Evolutionary conservation across 2,888 invertebrate genomes (phyloP).

Genomic region (Philhelius pedissequus): DNA sequence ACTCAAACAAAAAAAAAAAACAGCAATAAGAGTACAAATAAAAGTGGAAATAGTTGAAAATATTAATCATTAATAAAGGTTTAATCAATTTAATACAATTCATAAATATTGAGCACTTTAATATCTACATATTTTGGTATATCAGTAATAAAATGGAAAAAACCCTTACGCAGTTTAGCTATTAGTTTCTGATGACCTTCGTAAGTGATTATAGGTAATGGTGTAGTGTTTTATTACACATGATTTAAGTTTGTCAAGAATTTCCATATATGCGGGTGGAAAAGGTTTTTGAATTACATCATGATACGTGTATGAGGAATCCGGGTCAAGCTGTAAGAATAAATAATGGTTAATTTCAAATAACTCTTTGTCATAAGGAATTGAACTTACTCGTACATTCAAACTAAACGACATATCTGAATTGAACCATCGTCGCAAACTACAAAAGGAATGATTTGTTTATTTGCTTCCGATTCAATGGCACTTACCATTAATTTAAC

Average conservation of each 20-base stretch:
- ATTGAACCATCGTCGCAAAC: conserved; percentile 97
- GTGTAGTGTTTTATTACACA: conserved; percentile 78
- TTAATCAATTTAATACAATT: neutral
- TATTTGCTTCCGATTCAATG: conserved; percentile 85
- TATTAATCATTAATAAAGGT: conserved; percentile 2
- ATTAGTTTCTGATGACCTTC: neutral
- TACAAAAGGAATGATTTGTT: conserved; percentile 93
- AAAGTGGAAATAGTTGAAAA: conserved; percentile 40
- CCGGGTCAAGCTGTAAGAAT: conserved; percentile 80
- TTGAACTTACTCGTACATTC: conserved; percentile 80
- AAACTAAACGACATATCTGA: conserved; percentile 94
- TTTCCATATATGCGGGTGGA: conserved; percentile 86
- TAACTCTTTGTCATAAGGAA: neutral
- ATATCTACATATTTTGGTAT: conserved; percentile 10
- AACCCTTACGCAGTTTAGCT: conserved; percentile 27
- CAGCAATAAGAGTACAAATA: neutral
- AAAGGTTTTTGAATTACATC: conserved; percentile 88
- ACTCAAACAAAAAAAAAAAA: conserved; percentile 57
- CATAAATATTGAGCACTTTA: neutral
- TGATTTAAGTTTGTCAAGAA: conserved; percentile 81
- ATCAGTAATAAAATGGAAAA: conserved; percentile 23
- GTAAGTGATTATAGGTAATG: conserved; percentile 73
- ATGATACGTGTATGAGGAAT: conserved; percentile 83
- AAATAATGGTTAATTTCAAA: neutral
- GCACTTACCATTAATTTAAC: conserved; percentile 86